Conservation (phyloP, 2,797 vertebrate genomes). For the Astyanax mexicanus region DNA sequence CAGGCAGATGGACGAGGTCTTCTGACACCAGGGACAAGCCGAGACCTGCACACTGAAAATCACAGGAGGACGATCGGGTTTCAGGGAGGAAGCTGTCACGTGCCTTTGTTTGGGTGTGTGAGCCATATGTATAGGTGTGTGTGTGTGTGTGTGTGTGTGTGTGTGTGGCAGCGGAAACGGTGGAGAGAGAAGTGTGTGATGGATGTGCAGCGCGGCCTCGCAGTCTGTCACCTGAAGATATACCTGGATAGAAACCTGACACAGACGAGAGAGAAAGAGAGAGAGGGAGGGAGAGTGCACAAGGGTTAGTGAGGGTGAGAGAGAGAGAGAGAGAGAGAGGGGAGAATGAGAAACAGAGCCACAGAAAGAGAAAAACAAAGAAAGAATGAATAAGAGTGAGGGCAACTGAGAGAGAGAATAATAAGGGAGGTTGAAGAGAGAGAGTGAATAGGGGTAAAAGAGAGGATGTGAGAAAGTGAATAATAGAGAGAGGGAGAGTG, state of each 20-base stretch:
- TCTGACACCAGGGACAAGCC: constrained; percentile 37
- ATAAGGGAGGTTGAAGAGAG: too few species aligned
- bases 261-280: not conserved
- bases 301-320: not conserved
- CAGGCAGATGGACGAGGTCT: not conserved
- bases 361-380: not conserved
- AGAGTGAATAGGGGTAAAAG: not conserved
- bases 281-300: not conserved
- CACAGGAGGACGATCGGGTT: constrained; percentile 28
- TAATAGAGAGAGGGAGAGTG: not conserved
- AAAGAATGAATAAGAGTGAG: not conserved
- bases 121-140: constrained; percentile 20
- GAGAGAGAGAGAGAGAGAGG: too few species aligned
- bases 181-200: not conserved
- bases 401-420: not conserved
- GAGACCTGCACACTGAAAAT: constrained; percentile 47
- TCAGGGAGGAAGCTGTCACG: constrained; percentile 18
- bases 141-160: not conserved
- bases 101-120: constrained; percentile 35
- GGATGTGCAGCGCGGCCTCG: constrained; percentile 19
- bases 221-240: not conserved
- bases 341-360: not conserved
- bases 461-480: not conserved
- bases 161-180: constrained; percentile 17
- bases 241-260: constrained; percentile 5